A percentile compares a stretch with the other conserved stretches of the same genome.
These are phyloP conservation scores for Caenorhabditis latens DNA, from an alignment of 1,140 invertebrate species.

Conservation along the genomic window DNA sequence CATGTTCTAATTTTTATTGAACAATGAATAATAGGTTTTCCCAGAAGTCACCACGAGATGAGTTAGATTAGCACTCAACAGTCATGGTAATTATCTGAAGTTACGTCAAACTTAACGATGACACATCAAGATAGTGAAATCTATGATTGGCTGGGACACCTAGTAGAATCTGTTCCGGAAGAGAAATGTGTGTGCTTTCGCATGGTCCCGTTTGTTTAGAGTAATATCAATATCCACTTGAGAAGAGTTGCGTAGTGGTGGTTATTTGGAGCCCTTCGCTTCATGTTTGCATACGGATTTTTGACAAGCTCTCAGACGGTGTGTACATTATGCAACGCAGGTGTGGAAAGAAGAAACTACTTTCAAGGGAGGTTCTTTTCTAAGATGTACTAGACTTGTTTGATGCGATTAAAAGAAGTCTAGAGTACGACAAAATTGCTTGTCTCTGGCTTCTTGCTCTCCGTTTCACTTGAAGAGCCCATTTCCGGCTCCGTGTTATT, in stretches of 20 bases:
- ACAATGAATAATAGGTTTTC: background rate
- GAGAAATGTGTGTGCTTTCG: background rate
- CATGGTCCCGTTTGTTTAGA: constrained; percentile 26
- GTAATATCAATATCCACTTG: constrained; percentile 50
- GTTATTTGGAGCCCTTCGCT: constrained; percentile 22
- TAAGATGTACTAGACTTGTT: constrained; percentile 31
- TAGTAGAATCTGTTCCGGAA: background rate
- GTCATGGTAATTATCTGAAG: constrained; percentile 15
- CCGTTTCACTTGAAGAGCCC: constrained; percentile 39
- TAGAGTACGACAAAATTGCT: constrained; percentile 41
- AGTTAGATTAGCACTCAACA: constrained; percentile 32
- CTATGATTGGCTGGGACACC: background rate
- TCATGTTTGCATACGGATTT: constrained; percentile 32
- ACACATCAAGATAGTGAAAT: constrained; percentile 15
- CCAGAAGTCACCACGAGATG: background rate
- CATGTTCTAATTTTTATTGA: constrained; percentile 4
- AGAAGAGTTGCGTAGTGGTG: constrained; percentile 25
- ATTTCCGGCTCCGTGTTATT: constrained; percentile 51
- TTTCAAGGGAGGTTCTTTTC: background rate
- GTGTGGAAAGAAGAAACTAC: constrained; percentile 32
- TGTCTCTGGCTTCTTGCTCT: background rate
- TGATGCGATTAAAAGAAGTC: constrained; percentile 46
- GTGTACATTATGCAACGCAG: constrained; percentile 49
- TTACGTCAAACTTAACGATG: constrained; percentile 18
- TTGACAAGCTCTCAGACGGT: constrained; percentile 38